Evolutionary conservation across 2,888 invertebrate genomes (phyloP).

Genomic region (Salticus scenicus): DNA sequence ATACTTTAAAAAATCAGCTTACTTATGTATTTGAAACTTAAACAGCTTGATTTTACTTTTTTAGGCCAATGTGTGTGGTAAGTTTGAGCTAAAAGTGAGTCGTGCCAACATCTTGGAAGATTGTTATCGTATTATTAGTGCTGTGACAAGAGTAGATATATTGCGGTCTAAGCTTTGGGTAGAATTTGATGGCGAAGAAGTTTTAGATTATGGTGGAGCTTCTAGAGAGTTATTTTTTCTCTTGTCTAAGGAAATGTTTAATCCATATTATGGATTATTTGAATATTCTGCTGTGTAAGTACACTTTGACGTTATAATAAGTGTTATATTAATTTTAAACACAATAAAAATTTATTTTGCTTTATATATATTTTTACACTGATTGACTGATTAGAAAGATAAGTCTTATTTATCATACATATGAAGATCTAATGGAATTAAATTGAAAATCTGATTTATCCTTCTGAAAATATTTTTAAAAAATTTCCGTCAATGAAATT

Average conservation of each 20-base stretch:
- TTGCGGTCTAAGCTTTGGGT: slow-evolving; percentile 99
- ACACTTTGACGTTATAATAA: not conserved
- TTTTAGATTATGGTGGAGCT: slow-evolving; percentile 95
- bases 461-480: too few relatives aligned
- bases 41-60: too few relatives aligned
- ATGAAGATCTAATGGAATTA: too few relatives aligned
- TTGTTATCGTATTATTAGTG: slow-evolving; percentile 95
- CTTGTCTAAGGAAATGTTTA: slow-evolving; percentile 99
- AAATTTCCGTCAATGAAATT: too few relatives aligned
- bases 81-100: slow-evolving; percentile 94
- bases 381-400: too few relatives aligned
- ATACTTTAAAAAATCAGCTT: too few relatives aligned
- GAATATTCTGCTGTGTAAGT: slow-evolving; percentile 98
- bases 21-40: too few relatives aligned
- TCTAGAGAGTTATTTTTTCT: slow-evolving; percentile 99
- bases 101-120: slow-evolving; percentile 95
- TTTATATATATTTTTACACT: slow-evolving; percentile 45
- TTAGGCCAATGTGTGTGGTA: slow-evolving; percentile 95
- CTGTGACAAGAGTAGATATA: slow-evolving; percentile 91
- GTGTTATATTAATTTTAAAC: too few relatives aligned
- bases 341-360: too few relatives aligned
- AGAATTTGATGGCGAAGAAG: slow-evolving; percentile 98
- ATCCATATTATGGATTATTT: slow-evolving; percentile 99
- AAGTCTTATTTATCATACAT: too few relatives aligned
- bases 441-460: too few relatives aligned